Evolutionary conservation across 2,113 vertebrate species (phyloP).

Genomic region (Atrichornis clamosus): DNA sequence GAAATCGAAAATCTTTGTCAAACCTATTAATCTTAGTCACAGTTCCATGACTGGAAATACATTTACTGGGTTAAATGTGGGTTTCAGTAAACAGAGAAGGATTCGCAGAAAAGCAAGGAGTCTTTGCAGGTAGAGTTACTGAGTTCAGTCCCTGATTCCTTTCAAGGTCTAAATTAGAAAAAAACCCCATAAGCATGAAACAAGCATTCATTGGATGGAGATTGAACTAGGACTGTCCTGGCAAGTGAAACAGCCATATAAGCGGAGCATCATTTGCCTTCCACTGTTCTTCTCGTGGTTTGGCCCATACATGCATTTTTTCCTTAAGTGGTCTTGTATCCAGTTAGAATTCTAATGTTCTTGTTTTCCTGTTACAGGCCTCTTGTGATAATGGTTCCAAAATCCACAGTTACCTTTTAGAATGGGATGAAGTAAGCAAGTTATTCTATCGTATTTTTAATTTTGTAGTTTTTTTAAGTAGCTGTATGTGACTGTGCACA

Average conservation of each 20-base stretch:
- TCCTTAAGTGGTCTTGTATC: neutral
- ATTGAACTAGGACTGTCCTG: neutral
- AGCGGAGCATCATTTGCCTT: neutral
- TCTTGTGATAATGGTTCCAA: slow-evolving; percentile 96
- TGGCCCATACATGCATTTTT: neutral
- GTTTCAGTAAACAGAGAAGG: neutral
- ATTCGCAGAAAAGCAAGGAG: neutral
- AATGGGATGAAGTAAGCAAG: slow-evolving; percentile 93
- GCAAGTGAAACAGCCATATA: neutral
- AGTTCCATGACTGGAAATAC: neutral
- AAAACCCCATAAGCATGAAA: neutral
- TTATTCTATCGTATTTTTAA: neutral
- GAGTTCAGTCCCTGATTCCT: neutral
- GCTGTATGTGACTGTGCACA: neutral
- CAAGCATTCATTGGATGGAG: neutral
- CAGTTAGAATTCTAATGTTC: slow-evolving; percentile 30
- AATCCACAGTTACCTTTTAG: slow-evolving; percentile 91
- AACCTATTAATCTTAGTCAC: neutral
- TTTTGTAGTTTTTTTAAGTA: neutral
- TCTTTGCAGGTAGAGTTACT: neutral
- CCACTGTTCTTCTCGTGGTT: neutral
- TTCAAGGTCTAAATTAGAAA: neutral
- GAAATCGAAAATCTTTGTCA: neutral
- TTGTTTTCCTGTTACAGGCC: slow-evolving; percentile 74
- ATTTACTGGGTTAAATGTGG: neutral